Conservation (phyloP, 2,113 vertebrate species). For the Cercocebus atys region DNA sequence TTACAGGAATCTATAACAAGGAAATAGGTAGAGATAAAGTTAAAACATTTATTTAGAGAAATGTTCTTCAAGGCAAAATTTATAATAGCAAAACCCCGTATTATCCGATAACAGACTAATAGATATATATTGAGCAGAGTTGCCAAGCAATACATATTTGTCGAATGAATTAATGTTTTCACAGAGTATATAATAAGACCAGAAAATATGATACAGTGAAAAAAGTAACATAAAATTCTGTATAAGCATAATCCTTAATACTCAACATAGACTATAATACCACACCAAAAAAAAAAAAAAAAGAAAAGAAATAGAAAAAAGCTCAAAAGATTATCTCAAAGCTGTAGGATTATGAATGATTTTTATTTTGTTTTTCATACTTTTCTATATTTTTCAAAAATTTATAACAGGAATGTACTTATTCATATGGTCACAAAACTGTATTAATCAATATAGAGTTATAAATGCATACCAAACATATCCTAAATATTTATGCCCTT, state of each 20-base stretch:
- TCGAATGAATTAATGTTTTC: background rate
- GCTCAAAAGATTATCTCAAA: background rate
- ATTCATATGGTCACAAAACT: slow-evolving; percentile 1
- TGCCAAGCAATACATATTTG: slow-evolving; percentile 1
- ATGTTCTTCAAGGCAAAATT: slow-evolving; percentile 13
- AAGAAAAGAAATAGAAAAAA: background rate
- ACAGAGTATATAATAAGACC: slow-evolving; percentile 11
- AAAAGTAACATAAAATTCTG: slow-evolving; percentile 4
- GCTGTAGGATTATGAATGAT: background rate
- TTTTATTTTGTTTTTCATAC: slow-evolving; percentile 38
- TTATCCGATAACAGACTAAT: background rate
- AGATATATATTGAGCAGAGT: background rate
- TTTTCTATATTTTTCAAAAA: slow-evolving; percentile 33
- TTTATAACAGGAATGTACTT: slow-evolving; percentile 9
- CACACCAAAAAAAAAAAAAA: background rate
- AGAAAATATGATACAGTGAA: background rate
- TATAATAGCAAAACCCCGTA: background rate
- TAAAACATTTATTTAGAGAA: background rate
- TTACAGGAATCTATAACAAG: background rate
- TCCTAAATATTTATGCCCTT: background rate
- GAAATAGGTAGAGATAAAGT: background rate
- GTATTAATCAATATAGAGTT: background rate
- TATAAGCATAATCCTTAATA: slow-evolving; percentile 21
- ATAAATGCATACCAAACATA: background rate
- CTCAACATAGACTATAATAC: background rate